phyloP scores from a whole-genome alignment of 2,888 invertebrate species.

The Pedicia rivosa region DNA sequence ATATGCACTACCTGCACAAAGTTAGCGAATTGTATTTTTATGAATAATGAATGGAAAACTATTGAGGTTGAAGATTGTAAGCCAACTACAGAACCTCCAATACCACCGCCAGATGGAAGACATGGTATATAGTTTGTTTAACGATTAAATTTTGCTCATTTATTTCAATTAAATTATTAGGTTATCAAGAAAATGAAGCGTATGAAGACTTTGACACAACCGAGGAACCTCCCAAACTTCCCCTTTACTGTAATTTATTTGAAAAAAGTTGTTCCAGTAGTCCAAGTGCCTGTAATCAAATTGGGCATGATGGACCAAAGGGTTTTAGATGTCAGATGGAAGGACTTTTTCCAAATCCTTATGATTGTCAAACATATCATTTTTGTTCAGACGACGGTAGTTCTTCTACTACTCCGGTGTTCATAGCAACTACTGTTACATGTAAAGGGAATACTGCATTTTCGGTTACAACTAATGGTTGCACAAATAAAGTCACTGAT shows the following conservation, averaged over 20 bases:
- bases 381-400: constrained; percentile 27
- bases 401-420: constrained; percentile 20
- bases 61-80: no score
- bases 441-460: constrained; percentile 26
- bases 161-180: no score
- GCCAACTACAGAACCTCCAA: no score
- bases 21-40: no score
- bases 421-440: constrained; percentile 22
- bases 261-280: constrained; percentile 23
- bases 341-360: constrained; percentile 29
- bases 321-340: constrained; percentile 28
- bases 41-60: no score
- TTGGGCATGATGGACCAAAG: constrained; percentile 26
- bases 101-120: no score
- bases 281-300: constrained; percentile 28
- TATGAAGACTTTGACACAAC: no score
- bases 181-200: no score
- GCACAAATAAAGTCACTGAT: constrained; percentile 21
- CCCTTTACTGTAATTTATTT: constrained; percentile 24
- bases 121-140: no score
- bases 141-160: no score
- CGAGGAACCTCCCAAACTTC: no score
- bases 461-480: constrained; percentile 24
- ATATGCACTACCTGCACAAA: no score
- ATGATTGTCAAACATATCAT: constrained; percentile 29